Percentiles rank a stretch among this genome's conserved stretches.
Evolutionary conservation across 1,140 invertebrate genomes (phyloP).

Genomic region (Carposina sasakii): DNA sequence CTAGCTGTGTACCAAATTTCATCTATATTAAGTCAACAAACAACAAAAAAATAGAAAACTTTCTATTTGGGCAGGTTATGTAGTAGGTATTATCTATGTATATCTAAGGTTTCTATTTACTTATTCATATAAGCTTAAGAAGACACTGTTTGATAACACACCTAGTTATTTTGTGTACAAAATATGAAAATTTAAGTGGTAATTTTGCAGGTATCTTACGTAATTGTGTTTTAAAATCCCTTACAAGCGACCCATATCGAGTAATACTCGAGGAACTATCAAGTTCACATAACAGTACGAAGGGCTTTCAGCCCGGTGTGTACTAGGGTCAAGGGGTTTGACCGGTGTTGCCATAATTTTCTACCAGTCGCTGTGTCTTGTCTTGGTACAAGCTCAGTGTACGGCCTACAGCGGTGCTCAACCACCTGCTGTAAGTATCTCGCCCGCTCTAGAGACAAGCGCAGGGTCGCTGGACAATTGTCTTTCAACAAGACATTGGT

Average conservation of each 20-base stretch:
- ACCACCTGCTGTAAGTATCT: conserved; percentile 58
- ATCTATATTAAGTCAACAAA: too few relatives aligned
- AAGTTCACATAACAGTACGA: conserved; percentile 57
- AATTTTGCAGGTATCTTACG: conserved; percentile 52
- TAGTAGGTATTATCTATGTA: too few relatives aligned
- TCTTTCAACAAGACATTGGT: conserved; percentile 68
- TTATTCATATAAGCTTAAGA: too few relatives aligned
- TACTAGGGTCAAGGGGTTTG: conserved; percentile 53
- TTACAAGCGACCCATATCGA: conserved; percentile 52
- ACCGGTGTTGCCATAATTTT: conserved; percentile 39
- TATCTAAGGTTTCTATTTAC: too few relatives aligned
- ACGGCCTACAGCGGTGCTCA: conserved; percentile 54
- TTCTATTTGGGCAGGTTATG: too few relatives aligned
- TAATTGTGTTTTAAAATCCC: conserved; percentile 31
- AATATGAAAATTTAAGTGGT: conserved; percentile 1
- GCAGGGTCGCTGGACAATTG: conserved; percentile 61
- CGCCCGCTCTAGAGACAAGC: conserved; percentile 38
- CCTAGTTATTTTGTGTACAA: too few relatives aligned
- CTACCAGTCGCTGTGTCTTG: conserved; percentile 32
- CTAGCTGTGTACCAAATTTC: too few relatives aligned
- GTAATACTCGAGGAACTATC: conserved; percentile 38
- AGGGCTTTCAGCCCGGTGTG: conserved; percentile 50
- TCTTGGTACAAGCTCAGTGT: conserved; percentile 30
- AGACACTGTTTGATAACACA: too few relatives aligned
- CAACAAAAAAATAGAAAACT: too few relatives aligned